Percentiles rank a stretch among this genome's conserved stretches.
phyloP scores from a whole-genome alignment of 2,888 invertebrate genomes.

The Acheta domesticus region DNA sequence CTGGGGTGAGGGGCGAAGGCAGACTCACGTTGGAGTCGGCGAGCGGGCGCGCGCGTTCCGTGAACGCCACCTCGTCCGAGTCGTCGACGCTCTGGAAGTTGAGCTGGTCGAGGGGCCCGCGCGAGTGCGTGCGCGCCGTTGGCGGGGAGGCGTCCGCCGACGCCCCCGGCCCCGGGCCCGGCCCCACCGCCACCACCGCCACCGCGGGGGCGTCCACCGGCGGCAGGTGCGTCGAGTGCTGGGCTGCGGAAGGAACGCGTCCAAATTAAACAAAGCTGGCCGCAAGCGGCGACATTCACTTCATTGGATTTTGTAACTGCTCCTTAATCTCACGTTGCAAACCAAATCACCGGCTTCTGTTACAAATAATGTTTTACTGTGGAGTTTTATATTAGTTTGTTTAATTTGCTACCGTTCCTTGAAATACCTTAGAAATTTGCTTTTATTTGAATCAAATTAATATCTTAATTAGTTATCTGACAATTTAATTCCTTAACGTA shows the following conservation, averaged over 20 bases:
- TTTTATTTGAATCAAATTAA: too few relatives aligned
- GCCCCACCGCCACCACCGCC: conserved; percentile 1
- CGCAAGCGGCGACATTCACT: too few relatives aligned
- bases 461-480: too few relatives aligned
- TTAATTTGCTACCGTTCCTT: too few relatives aligned
- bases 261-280: too few relatives aligned
- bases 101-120: conserved; percentile 19
- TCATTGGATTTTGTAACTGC: too few relatives aligned
- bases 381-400: too few relatives aligned
- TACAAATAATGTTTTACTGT: too few relatives aligned
- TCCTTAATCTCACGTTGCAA: too few relatives aligned
- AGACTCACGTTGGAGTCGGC: not conserved
- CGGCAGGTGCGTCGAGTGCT: conserved; percentile 4
- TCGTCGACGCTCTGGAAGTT: not conserved
- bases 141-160: conserved; percentile 19
- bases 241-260: not conserved
- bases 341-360: too few relatives aligned
- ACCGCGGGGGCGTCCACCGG: not conserved
- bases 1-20: not conserved
- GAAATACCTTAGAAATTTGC: too few relatives aligned
- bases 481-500: too few relatives aligned
- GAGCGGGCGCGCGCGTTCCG: not conserved
- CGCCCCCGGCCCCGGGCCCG: not conserved
- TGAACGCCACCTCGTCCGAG: conserved; percentile 21
- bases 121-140: conserved; percentile 24